Evolutionary conservation across 2,888 invertebrate genomes (phyloP).

Genomic region (Phortica okadai): DNA sequence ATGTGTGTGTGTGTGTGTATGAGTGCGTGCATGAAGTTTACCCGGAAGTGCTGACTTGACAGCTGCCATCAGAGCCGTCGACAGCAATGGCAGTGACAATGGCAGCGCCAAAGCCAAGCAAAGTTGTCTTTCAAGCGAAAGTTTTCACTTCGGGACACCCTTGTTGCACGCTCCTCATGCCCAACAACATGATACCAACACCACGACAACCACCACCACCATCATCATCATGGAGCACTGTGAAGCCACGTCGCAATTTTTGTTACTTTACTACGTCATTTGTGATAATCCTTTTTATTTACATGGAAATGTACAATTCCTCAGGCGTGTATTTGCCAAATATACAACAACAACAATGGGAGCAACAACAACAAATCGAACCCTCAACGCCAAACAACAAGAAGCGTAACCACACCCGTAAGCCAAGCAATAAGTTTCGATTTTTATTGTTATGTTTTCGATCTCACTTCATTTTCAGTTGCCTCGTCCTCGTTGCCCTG

Average conservation of each 20-base stretch:
- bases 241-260: not conserved
- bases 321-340: slow-evolving; percentile 27
- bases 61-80: slow-evolving; percentile 33
- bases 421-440: slow-evolving; percentile 14
- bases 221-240: not conserved
- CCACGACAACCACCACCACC: too few species aligned
- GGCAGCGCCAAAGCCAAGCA: too few species aligned
- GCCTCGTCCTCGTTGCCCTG: not conserved
- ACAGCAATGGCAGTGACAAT: not conserved
- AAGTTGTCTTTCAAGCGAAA: not conserved
- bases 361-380: not conserved
- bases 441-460: slow-evolving; percentile 12
- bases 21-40: slow-evolving; percentile 12
- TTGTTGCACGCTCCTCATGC: not conserved
- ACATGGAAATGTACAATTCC: slow-evolving; percentile 47
- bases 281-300: slow-evolving; percentile 63
- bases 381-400: not conserved
- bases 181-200: too few species aligned
- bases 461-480: slow-evolving; percentile 6
- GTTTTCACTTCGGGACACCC: not conserved
- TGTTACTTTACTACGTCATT: slow-evolving; percentile 4
- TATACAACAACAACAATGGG: not conserved
- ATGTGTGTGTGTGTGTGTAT: slow-evolving; percentile 17
- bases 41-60: slow-evolving; percentile 57
- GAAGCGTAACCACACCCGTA: not conserved